Conservation (phyloP, 1,140 invertebrate species). For the Mactra quadrangularis region DNA sequence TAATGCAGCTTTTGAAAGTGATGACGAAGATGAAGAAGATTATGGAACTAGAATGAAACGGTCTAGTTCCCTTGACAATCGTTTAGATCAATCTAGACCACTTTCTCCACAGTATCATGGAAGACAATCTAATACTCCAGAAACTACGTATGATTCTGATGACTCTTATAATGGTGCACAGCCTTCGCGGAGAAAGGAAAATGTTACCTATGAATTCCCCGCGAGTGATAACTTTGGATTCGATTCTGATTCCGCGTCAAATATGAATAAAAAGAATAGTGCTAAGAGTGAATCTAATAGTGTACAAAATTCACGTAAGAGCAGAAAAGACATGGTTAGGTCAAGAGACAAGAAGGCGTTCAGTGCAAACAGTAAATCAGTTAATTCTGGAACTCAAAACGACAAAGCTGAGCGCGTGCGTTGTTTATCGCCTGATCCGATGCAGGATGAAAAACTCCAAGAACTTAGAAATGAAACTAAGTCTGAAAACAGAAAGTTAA, state of each 20-base stretch:
- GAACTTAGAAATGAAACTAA: constrained; percentile 53
- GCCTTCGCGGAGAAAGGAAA: neutral
- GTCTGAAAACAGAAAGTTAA: constrained; percentile 4
- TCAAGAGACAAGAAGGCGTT: neutral
- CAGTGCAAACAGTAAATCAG: neutral
- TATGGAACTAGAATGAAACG: constrained; percentile 11
- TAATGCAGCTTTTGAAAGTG: constrained; percentile 17
- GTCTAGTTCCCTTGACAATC: constrained; percentile 39
- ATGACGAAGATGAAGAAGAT: constrained; percentile 29
- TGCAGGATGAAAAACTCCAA: constrained; percentile 47
- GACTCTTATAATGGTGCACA: neutral
- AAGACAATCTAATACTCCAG: constrained; percentile 30
- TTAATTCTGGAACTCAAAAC: neutral
- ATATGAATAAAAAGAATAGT: constrained; percentile 1
- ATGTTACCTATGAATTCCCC: too few relatives aligned
- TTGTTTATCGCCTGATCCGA: constrained; percentile 54
- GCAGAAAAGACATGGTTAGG: constrained; percentile 7
- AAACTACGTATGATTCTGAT: neutral
- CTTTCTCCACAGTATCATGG: constrained; percentile 29
- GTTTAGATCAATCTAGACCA: constrained; percentile 20
- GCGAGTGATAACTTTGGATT: neutral
- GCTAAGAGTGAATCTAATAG: neutral
- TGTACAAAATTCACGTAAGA: constrained; percentile 2
- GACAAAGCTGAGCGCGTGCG: neutral
- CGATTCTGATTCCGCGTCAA: neutral